Evolutionary conservation across 1,140 invertebrate species (phyloP), one percentile per base, ranked within the genome.

Genomic region (Lordiphosa mommai): DNA sequence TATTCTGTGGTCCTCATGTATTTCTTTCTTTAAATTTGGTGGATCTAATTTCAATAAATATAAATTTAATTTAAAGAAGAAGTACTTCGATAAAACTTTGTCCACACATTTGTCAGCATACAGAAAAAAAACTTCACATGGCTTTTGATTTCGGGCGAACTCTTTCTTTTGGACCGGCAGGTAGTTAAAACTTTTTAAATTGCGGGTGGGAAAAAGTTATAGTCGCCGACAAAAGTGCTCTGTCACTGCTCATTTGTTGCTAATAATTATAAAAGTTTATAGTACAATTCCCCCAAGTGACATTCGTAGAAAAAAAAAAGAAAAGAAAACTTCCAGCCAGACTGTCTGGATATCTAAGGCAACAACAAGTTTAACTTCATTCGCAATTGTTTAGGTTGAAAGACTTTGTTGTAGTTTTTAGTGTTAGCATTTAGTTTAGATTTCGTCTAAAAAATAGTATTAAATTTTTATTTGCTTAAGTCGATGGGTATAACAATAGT

Each of bases 231-330:
- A 82, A 56, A 74, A 82, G 67, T 67, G 72, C 77, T 82, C 71
- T 82, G 76, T 82, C 76, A 82, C 71, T 82, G 76, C 76, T 82
- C 76, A 82, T 82, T 82, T 82, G 77, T 82, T 82, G 77, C 77
- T 82, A 82, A 82, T 82, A 82, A 82, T 82, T 82, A 82, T 82
- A 82, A 82, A 82, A 82, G 76, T 82, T 82, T 76, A 65, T 47
- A 23, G 20, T 23, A 46, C 71, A 74, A 58, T 60, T 59, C 57
- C 70, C 68, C 41, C 55, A 48, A 67, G 71, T 68, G 56, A 61
- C 76, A 80, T 49, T 68, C 60, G 66, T 60, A 61, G 43, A 46
- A 36, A 33, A 67, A 46, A 44, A 63, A 66, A 65, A 50, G 33
- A 56, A 65, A 33, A 64, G 34, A 55, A 61, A 53, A 64, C 8